phyloP scores from a whole-genome alignment of 2,113 vertebrate genomes.

The Glaucidium brasilianum region DNA sequence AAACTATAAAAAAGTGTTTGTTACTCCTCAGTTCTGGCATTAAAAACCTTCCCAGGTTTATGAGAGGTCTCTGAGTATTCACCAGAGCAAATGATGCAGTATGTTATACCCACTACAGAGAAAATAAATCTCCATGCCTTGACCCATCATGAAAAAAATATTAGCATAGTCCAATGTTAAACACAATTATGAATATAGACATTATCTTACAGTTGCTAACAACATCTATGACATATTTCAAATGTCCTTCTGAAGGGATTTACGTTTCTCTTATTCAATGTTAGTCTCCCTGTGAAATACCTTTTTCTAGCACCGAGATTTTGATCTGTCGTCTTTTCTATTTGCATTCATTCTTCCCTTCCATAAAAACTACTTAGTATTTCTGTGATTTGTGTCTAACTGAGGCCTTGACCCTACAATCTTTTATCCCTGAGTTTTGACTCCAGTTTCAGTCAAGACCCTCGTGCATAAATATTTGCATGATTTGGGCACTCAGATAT shows the following conservation, averaged over 20 bases:
- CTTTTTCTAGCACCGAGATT: neutral
- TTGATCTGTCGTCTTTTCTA: neutral
- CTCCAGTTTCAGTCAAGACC: neutral
- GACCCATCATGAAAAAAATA: neutral
- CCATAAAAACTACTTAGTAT: neutral
- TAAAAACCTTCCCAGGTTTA: neutral
- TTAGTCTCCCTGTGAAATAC: neutral
- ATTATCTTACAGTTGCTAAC: neutral
- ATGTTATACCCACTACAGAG: neutral
- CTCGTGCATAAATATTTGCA: neutral
- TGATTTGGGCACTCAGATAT: neutral
- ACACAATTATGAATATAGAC: neutral
- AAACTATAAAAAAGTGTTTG: neutral
- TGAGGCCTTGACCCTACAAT: neutral
- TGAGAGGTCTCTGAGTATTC: neutral
- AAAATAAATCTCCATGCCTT: neutral
- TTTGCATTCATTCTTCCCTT: neutral
- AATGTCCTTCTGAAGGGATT: neutral
- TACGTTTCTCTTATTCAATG: neutral
- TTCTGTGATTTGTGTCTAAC: neutral
- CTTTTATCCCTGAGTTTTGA: neutral
- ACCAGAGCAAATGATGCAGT: neutral
- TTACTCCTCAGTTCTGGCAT: neutral
- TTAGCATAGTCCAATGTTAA: neutral
- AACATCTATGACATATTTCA: neutral